phyloP scores from a whole-genome alignment of 2,113 vertebrate genomes.

The Tangachromis dhanisi region DNA sequence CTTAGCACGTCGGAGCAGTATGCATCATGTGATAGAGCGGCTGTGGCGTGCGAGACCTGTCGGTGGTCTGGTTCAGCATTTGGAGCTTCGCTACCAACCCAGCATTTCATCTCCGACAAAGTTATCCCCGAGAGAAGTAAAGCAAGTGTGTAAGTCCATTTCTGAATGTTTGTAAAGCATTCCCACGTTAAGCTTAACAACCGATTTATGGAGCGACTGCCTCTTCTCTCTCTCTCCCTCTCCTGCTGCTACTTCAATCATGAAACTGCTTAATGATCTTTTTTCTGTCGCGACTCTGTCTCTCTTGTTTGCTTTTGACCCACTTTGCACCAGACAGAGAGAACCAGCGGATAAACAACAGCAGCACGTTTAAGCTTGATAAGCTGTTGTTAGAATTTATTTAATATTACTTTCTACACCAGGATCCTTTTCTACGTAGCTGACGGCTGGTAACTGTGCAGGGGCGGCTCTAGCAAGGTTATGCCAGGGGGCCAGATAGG shows the following conservation, averaged over 20 bases:
- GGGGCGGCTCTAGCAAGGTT: not conserved
- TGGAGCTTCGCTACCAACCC: not conserved
- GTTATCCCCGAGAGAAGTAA: not conserved
- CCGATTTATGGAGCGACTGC: not conserved
- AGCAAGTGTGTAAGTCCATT: not conserved
- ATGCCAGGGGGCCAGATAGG: not conserved
- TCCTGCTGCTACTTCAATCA: not conserved
- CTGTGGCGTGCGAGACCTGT: not conserved
- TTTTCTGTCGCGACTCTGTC: not conserved
- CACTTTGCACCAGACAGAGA: fast-evolving
- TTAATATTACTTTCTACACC: not conserved
- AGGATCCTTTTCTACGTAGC: not conserved
- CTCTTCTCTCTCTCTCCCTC: not conserved
- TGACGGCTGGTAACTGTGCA: not conserved
- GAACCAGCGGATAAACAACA: not conserved
- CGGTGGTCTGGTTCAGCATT: not conserved
- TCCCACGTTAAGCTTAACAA: fast-evolving
- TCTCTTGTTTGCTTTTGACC: not conserved
- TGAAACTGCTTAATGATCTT: not conserved
- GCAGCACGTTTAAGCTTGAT: not conserved
- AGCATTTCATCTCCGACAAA: not conserved
- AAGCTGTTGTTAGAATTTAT: not conserved
- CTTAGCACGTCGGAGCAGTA: not conserved
- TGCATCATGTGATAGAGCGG: not conserved
- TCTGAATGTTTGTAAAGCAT: not conserved